A percentile compares a stretch with the other conserved stretches of the same genome.
Conservation (phyloP, 2,797 vertebrate species). For the Sphenopsis melanotis region DNA sequence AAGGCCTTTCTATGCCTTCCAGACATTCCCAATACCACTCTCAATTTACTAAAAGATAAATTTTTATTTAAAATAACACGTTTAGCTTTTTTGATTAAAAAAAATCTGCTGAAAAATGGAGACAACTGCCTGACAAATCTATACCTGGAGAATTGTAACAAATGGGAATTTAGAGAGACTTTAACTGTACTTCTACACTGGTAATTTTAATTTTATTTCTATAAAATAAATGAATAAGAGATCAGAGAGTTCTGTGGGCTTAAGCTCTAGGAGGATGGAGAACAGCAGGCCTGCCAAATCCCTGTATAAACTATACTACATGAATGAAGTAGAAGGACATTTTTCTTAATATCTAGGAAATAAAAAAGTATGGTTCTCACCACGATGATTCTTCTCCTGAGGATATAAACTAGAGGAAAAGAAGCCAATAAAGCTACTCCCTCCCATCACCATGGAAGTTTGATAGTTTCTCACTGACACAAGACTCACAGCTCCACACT, state of each 20-base stretch:
- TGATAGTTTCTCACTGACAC: background rate
- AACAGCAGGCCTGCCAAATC: constrained; percentile 18
- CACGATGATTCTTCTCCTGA: background rate
- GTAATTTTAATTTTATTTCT: constrained; percentile 24
- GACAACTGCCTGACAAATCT: background rate
- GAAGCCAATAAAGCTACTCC: background rate
- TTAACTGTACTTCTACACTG: background rate
- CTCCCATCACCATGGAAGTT: background rate
- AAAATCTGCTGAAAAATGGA: background rate
- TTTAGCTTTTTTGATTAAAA: background rate
- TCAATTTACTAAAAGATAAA: background rate
- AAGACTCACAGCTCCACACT: background rate
- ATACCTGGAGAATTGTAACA: background rate
- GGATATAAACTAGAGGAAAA: background rate
- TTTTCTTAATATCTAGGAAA: constrained; percentile 24
- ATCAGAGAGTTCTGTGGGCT: background rate
- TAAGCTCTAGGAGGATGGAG: background rate
- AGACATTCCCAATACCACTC: background rate
- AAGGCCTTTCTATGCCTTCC: background rate
- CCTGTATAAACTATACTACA: background rate
- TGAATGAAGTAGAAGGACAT: constrained; percentile 9
- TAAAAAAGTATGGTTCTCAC: constrained; percentile 16
- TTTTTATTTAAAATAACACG: background rate
- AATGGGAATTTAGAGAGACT: background rate
- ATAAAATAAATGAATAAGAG: constrained; percentile 4